Percentiles rank a stretch among this genome's conserved stretches.
phyloP scores from a whole-genome alignment of 2,888 invertebrate genomes.

The Stictocephala bisonia region DNA sequence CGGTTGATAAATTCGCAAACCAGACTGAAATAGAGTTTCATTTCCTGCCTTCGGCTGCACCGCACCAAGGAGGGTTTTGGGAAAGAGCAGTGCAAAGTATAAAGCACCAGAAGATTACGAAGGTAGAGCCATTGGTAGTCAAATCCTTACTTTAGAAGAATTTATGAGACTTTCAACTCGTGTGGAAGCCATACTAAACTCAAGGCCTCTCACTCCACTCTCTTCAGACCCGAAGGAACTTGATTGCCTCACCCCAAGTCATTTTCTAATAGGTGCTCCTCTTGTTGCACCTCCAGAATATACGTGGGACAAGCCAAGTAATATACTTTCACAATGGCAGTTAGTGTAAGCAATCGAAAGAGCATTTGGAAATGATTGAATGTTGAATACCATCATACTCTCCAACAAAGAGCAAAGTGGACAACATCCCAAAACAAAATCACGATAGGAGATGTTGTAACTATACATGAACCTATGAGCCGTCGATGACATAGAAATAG shows the following conservation, averaged over 20 bases:
- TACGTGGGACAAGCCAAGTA: no score
- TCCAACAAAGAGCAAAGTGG: no score
- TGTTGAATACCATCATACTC: no score
- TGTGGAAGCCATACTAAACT: constrained; percentile 60
- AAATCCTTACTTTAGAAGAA: constrained; percentile 58
- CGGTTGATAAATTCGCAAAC: constrained; percentile 59
- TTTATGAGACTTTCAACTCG: constrained; percentile 57
- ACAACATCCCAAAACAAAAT: no score
- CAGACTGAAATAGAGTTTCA: constrained; percentile 52
- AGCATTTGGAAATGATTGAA: no score
- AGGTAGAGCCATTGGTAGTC: constrained; percentile 51
- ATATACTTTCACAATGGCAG: no score
- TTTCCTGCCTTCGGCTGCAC: constrained; percentile 52
- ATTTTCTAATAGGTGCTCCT: constrained; percentile 60
- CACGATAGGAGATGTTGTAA: no score
- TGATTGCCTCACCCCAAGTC: constrained; percentile 60
- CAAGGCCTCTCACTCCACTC: constrained; percentile 57
- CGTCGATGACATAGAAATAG: no score
- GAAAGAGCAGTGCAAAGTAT: constrained; percentile 59
- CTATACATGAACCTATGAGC: no score
- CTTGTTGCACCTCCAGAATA: no score
- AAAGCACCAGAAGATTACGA: constrained; percentile 58
- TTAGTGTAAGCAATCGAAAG: no score
- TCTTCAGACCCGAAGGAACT: constrained; percentile 54
- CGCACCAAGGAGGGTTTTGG: constrained; percentile 57